phyloP scores from a whole-genome alignment of 2,797 vertebrate genomes.

The Fundulus diaphanus region DNA sequence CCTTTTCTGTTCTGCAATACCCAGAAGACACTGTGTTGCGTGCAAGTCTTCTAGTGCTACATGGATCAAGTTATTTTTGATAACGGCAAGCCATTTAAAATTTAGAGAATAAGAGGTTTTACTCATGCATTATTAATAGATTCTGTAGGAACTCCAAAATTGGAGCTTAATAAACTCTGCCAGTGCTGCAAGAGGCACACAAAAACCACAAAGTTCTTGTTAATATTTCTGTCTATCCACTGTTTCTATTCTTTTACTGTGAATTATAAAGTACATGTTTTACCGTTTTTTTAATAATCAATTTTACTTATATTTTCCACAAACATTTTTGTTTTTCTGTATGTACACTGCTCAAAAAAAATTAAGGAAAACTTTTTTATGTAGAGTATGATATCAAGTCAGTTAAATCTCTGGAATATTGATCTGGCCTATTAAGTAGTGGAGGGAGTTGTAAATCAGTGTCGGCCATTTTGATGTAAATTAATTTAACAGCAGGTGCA shows the following conservation, averaged over 20 bases:
- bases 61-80: slow-evolving; percentile 73
- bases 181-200: slow-evolving; percentile 32
- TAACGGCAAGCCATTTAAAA: slow-evolving; percentile 75
- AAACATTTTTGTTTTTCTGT: neutral
- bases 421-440: too few relatives aligned
- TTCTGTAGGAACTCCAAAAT: slow-evolving; percentile 62
- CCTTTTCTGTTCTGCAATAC: slow-evolving; percentile 3
- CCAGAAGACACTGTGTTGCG: slow-evolving; percentile 50
- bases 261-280: slow-evolving; percentile 22
- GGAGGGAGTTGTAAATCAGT: too few relatives aligned
- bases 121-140: slow-evolving; percentile 71
- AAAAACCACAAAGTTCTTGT: slow-evolving; percentile 22
- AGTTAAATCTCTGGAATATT: too few relatives aligned
- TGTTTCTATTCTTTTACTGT: slow-evolving; percentile 1
- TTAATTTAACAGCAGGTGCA: too few relatives aligned
- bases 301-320: neutral
- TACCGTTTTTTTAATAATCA: neutral
- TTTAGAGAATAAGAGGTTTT: slow-evolving; percentile 81
- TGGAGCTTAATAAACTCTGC: slow-evolving; percentile 36
- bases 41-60: slow-evolving; percentile 49
- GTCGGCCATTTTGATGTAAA: too few relatives aligned
- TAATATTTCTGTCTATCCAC: neutral
- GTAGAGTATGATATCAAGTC: too few relatives aligned
- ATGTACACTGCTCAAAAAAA: too few relatives aligned
- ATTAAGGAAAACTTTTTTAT: too few relatives aligned